Percentiles rank a stretch among this genome's conserved stretches.
Conservation (phyloP, 2,113 vertebrate species). For the Nettapus auritus region DNA sequence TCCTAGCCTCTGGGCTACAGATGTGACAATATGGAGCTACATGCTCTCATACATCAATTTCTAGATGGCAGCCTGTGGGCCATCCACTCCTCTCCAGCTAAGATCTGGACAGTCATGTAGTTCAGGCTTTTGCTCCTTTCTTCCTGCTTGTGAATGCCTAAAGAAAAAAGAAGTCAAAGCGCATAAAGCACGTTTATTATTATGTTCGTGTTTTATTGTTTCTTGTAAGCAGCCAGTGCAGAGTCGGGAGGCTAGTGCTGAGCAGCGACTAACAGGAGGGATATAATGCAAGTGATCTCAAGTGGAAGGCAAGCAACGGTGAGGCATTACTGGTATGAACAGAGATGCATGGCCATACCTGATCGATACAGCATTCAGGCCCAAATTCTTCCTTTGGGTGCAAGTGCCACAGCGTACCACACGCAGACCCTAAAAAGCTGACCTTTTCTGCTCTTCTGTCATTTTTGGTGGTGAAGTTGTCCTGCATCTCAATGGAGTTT, state of each 20-base stretch:
- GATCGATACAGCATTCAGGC: background rate
- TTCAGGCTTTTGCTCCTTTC: background rate
- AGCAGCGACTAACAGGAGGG: background rate
- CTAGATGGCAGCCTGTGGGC: background rate
- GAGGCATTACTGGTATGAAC: background rate
- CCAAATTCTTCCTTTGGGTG: background rate
- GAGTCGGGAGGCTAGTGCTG: background rate
- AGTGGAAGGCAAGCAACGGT: background rate
- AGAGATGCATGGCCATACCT: background rate
- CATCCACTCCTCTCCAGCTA: rapidly evolving
- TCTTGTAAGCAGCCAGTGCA: rapidly evolving
- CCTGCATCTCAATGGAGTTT: background rate
- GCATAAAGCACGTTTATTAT: background rate
- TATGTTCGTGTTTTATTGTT: background rate
- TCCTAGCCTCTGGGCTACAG: background rate
- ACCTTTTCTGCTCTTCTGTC: background rate
- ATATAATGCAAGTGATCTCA: background rate
- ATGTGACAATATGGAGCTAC: background rate
- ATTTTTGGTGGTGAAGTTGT: background rate
- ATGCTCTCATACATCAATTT: background rate
- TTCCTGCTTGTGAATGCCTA: background rate
- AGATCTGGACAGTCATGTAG: background rate
- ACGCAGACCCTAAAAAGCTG: background rate
- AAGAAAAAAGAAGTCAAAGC: background rate
- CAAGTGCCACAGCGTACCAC: background rate